Conservation (phyloP, 1,140 invertebrate genomes). For the Ostrea edulis region DNA sequence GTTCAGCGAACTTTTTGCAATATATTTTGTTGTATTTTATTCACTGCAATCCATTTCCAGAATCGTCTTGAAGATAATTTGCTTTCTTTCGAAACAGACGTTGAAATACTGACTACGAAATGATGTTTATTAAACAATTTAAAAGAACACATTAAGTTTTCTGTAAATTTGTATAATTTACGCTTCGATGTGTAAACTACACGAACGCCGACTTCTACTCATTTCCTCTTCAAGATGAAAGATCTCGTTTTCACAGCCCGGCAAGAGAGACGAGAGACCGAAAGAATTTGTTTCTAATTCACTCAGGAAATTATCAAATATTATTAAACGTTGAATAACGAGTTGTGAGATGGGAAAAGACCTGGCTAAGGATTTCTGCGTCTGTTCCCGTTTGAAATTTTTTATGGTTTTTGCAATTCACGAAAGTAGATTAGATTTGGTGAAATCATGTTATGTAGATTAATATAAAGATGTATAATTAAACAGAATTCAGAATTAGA, state of each 20-base stretch:
- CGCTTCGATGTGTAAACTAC: neutral
- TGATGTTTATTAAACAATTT: constrained; percentile 15
- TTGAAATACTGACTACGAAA: neutral
- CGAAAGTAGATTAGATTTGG: neutral
- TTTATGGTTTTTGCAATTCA: neutral
- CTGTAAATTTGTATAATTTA: constrained; percentile 30
- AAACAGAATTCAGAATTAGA: neutral
- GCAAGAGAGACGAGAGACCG: neutral
- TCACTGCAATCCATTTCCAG: neutral
- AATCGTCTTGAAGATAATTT: neutral
- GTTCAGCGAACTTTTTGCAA: neutral
- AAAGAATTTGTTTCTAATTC: neutral
- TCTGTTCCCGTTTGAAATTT: neutral
- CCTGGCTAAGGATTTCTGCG: neutral
- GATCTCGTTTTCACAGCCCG: neutral
- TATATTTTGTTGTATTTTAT: neutral
- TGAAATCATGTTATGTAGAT: neutral
- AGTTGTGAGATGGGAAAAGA: constrained; percentile 2
- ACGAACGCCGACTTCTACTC: neutral
- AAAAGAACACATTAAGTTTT: constrained; percentile 12
- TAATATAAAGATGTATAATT: neutral
- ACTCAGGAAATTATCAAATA: constrained; percentile 32
- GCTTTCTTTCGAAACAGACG: neutral
- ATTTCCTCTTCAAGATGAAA: constrained; percentile 25
- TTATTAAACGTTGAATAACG: neutral